Evolutionary conservation across 2,113 vertebrate genomes (phyloP).

Genomic region (Neolamprologus toae): DNA sequence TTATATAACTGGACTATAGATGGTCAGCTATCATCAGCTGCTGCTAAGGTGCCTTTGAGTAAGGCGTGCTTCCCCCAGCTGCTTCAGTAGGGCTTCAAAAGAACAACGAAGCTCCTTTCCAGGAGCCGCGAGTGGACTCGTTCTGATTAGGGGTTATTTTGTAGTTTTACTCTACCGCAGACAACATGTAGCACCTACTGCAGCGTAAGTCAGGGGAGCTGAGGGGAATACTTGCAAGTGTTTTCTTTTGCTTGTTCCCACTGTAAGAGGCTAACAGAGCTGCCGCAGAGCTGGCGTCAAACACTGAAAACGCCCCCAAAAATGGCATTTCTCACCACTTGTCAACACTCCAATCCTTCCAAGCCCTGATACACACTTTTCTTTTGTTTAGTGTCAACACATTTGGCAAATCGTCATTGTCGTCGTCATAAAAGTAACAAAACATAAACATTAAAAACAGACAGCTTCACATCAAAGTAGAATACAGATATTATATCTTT

Average conservation of each 20-base stretch:
- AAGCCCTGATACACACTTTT: conserved; percentile 36
- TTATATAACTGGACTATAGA: neutral
- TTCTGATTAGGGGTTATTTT: neutral
- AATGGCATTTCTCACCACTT: conserved; percentile 54
- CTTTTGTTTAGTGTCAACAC: conserved; percentile 73
- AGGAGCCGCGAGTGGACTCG: neutral
- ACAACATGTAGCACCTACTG: neutral
- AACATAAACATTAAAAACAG: conserved; percentile 80
- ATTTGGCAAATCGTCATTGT: conserved; percentile 74
- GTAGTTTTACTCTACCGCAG: neutral
- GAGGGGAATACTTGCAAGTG: neutral
- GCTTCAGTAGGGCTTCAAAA: neutral
- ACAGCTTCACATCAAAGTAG: conserved; percentile 71
- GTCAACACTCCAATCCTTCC: conserved; percentile 44
- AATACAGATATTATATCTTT: conserved; percentile 64
- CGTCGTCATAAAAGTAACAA: conserved; percentile 72
- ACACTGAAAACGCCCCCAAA: neutral
- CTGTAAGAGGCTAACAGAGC: neutral
- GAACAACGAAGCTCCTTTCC: neutral
- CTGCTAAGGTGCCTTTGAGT: neutral
- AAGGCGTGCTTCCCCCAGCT: neutral
- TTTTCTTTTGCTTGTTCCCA: neutral
- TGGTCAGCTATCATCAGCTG: neutral
- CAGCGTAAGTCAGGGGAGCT: neutral
- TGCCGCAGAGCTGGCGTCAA: neutral